Evolutionary conservation across 2,113 vertebrate genomes (phyloP), one percentile per base, ranked within the genome.

Genomic region (Salminus brasiliensis): DNA sequence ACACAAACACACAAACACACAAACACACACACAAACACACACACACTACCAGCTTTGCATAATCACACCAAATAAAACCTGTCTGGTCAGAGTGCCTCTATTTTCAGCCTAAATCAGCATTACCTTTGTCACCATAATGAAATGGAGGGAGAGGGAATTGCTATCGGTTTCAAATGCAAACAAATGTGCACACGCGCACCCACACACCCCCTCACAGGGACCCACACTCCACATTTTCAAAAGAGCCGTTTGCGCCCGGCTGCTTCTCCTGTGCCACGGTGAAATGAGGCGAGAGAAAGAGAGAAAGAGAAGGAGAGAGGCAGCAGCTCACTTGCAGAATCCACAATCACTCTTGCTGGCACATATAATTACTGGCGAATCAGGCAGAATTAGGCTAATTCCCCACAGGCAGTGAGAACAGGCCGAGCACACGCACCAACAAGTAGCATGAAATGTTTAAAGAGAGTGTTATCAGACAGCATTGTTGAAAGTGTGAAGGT

Each of bases 101-200:
- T 68, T 73, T 59, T 68, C 63, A 78, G 47, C 47, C 66, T 69
- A 43, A 69, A 77, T 78, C 23, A 53, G 55, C 72, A 84, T 62
- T 80, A 68, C 52, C 52, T 49, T 49, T 45, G 74, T 70, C 63
- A 81, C 71, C 55, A 43, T 78, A 74, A 81, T 25, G 59, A 80
- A 81, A 81, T 52, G 63, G 72, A 41, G 29, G 60, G 79, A 59
- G 60, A 63, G 45, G 1, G 13, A 79, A 76, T 59, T 68, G 78
- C 69, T 78, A 69, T 84, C 78, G 59, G 29, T 81, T 74, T 81
- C 82, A 70, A 53, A 79, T 21, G 47, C 45, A 49, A 15, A 49
- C 47, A 49, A n/a, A n/a, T 60, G 39, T 29, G 21, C 23, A 45
- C 66, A 39, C 30, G 57, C 29, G 13, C 23, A 45, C 66, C 36